Conservation (phyloP, 2,888 invertebrate species). For the Smittia aterrima region DNA sequence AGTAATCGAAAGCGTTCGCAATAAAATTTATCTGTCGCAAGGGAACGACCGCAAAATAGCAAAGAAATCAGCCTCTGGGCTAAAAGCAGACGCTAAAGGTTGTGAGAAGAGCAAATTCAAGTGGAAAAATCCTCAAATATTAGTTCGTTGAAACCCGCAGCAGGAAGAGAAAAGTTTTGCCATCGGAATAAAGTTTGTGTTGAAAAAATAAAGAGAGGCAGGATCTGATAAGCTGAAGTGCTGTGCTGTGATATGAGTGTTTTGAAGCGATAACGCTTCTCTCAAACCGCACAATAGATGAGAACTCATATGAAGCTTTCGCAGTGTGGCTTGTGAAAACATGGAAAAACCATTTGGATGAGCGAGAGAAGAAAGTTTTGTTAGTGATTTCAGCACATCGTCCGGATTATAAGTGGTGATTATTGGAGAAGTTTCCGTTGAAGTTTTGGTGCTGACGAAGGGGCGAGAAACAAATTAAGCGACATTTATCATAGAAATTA, state of each 20-base stretch:
- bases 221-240: conserved; percentile 8
- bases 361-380: conserved; percentile 18
- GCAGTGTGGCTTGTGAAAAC: conserved; percentile 13
- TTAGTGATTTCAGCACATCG: neutral
- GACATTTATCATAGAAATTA: conserved; percentile 34
- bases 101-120: neutral
- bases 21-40: neutral
- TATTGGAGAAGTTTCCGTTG: conserved; percentile 21
- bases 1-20: neutral
- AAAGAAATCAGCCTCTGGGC: conserved; percentile 8
- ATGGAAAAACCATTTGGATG: conserved; percentile 39
- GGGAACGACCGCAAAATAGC: neutral
- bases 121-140: conserved; percentile 18
- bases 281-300: neutral
- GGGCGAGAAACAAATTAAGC: neutral
- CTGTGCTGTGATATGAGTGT: conserved; percentile 30
- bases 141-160: conserved; percentile 4
- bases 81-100: neutral
- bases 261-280: conserved; percentile 31
- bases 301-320: neutral
- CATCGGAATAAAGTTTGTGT: neutral
- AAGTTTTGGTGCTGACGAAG: neutral
- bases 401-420: conserved; percentile 37
- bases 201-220: neutral
- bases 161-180: neutral